phyloP scores from a whole-genome alignment of 2,888 invertebrate genomes.

The Eristalis pertinax region DNA sequence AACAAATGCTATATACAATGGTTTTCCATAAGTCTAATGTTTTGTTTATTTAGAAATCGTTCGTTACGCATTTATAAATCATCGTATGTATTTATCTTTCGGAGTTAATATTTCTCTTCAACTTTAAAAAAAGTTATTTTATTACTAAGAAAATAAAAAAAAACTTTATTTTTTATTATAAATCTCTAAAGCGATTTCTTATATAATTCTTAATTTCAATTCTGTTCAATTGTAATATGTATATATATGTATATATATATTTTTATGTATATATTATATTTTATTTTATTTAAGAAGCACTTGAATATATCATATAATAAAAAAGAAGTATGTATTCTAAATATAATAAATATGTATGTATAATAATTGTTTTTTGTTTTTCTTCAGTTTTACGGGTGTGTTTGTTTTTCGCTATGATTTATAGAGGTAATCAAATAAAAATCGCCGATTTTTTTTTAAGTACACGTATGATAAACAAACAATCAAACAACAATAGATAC shows the following conservation, averaged over 20 bases:
- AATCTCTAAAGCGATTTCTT: constrained; percentile 75
- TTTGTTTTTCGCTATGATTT: constrained; percentile 51
- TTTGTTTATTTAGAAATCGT: constrained; percentile 62
- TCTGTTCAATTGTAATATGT: constrained; percentile 71
- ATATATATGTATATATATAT: constrained; percentile 59
- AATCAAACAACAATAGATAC: neutral
- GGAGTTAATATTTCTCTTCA: constrained; percentile 44
- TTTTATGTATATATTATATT: constrained; percentile 75
- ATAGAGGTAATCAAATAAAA: constrained; percentile 41
- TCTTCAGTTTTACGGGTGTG: constrained; percentile 59
- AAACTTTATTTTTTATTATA: constrained; percentile 69
- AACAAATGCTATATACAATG: constrained; percentile 56
- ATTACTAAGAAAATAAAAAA: constrained; percentile 65
- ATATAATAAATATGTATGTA: constrained; percentile 66
- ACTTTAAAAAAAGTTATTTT: constrained; percentile 39
- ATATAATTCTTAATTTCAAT: constrained; percentile 68
- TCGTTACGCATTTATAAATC: constrained; percentile 59
- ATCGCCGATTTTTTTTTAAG: constrained; percentile 11
- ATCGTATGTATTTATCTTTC: constrained; percentile 56
- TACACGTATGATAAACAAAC: constrained; percentile 9
- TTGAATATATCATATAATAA: constrained; percentile 81
- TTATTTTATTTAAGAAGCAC: constrained; percentile 81
- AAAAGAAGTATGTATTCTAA: constrained; percentile 77
- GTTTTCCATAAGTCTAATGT: constrained; percentile 36
- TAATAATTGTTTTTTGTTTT: constrained; percentile 52